Conservation (phyloP, 2,888 invertebrate genomes). For the Microctonus brassicae region DNA sequence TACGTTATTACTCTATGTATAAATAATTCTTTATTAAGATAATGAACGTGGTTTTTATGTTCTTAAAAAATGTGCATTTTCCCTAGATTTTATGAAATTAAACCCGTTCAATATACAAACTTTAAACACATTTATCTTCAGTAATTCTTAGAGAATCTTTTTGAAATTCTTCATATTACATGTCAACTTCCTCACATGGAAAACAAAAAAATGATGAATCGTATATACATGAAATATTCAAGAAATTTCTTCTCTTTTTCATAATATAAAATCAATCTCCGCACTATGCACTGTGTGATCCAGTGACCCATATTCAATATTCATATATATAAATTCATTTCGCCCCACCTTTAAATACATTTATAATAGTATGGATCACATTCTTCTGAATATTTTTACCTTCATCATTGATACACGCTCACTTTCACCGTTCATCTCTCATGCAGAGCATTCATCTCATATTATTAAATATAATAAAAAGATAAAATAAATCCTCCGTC, state of each 20-base stretch:
- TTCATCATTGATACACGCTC: conserved; percentile 9
- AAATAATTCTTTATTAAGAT: no score
- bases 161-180: no score
- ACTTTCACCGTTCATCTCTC: conserved; percentile 29
- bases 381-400: conserved; percentile 14
- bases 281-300: conserved; percentile 26
- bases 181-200: no score
- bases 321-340: neutral
- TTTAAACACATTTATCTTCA: no score
- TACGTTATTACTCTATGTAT: no score
- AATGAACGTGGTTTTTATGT: no score
- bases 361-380: conserved; percentile 23
- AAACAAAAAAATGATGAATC: no score
- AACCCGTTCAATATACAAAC: no score
- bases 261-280: neutral
- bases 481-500: no score
- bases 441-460: neutral
- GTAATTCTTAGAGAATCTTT: no score
- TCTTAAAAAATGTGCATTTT: no score
- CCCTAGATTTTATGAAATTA: no score
- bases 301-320: conserved; percentile 31
- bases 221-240: neutral
- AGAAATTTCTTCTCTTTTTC: neutral
- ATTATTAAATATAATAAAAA: neutral
- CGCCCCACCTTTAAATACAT: conserved; percentile 29